Evolutionary conservation across 2,888 invertebrate species (phyloP).

Genomic region (Pasiphila rectangulata): DNA sequence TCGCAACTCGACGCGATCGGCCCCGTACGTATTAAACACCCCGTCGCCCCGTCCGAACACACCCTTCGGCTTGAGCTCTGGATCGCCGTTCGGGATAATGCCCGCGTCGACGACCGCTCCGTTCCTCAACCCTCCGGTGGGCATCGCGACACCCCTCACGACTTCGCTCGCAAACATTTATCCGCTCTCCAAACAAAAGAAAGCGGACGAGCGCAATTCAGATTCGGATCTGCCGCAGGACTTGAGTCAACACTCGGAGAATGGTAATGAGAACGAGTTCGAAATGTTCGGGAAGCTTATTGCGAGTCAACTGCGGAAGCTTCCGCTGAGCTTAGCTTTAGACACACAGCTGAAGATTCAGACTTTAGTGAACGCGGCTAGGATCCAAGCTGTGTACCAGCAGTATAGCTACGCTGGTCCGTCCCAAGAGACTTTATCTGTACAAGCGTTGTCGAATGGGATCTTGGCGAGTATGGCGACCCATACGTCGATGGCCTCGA

Average conservation of each 20-base stretch:
- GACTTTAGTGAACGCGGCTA: constrained; percentile 69
- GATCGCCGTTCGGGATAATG: constrained; percentile 65
- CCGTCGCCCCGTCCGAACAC: constrained; percentile 73
- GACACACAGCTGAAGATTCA: constrained; percentile 75
- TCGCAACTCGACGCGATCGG: constrained; percentile 70
- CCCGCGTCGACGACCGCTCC: constrained; percentile 63
- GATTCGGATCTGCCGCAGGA: constrained; percentile 70
- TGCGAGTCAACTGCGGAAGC: constrained; percentile 70
- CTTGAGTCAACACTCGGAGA: constrained; percentile 72
- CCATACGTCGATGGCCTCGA: constrained; percentile 57
- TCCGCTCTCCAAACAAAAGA: constrained; percentile 73
- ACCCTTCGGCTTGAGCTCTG: constrained; percentile 64
- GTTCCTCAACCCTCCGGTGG: constrained; percentile 73
- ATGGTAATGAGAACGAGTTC: constrained; percentile 72
- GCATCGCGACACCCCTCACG: constrained; percentile 73
- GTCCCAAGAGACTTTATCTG: constrained; percentile 70
- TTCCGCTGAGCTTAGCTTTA: constrained; percentile 68
- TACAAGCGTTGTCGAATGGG: constrained; percentile 72
- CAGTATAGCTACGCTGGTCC: constrained; percentile 75
- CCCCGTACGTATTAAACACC: constrained; percentile 73
- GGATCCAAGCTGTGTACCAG: constrained; percentile 75
- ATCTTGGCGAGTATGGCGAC: constrained; percentile 71
- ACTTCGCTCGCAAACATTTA: constrained; percentile 72
- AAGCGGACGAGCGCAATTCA: constrained; percentile 56
- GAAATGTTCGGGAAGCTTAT: constrained; percentile 77